Evolutionary conservation across 2,888 invertebrate genomes (phyloP).

Genomic region (Caenorhabditis afra): DNA sequence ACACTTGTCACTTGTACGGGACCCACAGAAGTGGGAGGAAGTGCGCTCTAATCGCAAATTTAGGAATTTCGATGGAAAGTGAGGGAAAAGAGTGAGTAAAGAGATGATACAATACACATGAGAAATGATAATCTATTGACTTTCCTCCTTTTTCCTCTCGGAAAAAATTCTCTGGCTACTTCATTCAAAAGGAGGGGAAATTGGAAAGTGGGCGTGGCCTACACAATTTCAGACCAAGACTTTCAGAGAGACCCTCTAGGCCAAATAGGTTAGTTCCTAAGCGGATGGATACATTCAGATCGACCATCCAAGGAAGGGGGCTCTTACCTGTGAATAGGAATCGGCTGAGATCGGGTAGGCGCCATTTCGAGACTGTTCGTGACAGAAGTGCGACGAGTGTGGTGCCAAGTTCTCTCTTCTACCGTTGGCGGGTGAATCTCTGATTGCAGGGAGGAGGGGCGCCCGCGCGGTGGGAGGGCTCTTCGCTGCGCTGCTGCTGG

Average conservation of each 20-base stretch:
- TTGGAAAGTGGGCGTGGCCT: too few species aligned
- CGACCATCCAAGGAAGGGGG: neutral
- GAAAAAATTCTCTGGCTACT: too few species aligned
- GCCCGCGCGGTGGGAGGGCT: neutral
- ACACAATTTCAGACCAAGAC: too few species aligned
- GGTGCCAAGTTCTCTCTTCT: slow-evolving; percentile 5
- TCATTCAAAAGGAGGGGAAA: too few species aligned
- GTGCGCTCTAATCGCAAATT: neutral
- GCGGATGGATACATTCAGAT: too few species aligned
- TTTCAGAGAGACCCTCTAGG: too few species aligned
- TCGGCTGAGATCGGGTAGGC: slow-evolving; percentile 65
- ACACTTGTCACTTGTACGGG: neutral
- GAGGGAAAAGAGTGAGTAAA: neutral
- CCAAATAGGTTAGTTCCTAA: too few species aligned
- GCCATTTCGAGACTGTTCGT: slow-evolving; percentile 31
- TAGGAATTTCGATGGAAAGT: too few species aligned
- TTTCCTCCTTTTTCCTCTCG: too few species aligned
- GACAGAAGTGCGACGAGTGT: too few species aligned
- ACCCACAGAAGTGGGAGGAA: neutral
- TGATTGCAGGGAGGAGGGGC: slow-evolving; percentile 15
- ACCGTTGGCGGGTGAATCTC: slow-evolving; percentile 14
- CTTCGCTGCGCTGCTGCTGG: too few species aligned
- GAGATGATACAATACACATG: neutral
- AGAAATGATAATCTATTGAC: slow-evolving; percentile 10
- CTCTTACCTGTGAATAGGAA: slow-evolving; percentile 69